Conservation (phyloP, 2,797 vertebrate species). For the Chaetophractus vellerosus region DNA sequence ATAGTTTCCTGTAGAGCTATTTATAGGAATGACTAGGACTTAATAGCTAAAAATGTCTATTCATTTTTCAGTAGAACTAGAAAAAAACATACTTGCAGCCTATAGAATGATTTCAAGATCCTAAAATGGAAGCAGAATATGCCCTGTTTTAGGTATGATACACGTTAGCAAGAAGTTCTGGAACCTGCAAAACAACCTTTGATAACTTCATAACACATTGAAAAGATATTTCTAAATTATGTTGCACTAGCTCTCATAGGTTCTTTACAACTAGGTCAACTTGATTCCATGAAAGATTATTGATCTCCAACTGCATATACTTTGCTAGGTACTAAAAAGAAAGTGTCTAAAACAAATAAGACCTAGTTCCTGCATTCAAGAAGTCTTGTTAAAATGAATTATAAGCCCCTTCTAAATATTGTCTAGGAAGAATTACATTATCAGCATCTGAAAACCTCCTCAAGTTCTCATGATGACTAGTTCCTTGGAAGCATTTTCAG, state of each 20-base stretch:
- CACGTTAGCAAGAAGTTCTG: background rate
- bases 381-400: background rate
- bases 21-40: background rate
- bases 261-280: background rate
- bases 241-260: background rate
- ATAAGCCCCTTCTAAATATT: background rate
- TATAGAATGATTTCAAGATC: background rate
- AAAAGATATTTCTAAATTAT: slow-evolving; percentile 15
- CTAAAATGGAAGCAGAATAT: background rate
- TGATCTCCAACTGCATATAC: background rate
- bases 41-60: background rate
- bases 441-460: background rate
- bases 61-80: slow-evolving; percentile 1
- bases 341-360: background rate
- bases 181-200: background rate
- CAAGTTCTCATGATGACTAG: background rate
- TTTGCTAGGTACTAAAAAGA: background rate
- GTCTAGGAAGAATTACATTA: background rate
- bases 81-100: background rate
- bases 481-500: background rate
- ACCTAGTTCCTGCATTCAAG: background rate
- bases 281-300: background rate
- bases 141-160: background rate
- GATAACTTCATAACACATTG: background rate
- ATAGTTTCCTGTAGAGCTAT: background rate